Percentiles rank a stretch among this genome's conserved stretches.
phyloP scores from a whole-genome alignment of 2,797 vertebrate genomes.

The Varecia variegata region DNA sequence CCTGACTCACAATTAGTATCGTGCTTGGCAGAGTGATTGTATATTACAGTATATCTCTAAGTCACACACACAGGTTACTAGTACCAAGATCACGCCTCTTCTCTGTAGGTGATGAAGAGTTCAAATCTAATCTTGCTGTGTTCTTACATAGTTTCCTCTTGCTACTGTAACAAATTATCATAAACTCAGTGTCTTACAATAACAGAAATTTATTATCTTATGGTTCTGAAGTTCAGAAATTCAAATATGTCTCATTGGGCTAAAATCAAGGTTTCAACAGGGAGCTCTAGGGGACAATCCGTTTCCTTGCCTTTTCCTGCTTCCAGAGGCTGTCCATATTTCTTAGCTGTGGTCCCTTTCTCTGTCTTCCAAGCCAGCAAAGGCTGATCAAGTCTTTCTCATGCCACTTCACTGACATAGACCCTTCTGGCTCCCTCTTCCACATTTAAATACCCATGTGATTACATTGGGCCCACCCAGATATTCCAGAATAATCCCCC shows the following conservation, averaged over 20 bases:
- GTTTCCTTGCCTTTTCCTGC: background rate
- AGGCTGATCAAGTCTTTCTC: background rate
- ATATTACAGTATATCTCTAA: background rate
- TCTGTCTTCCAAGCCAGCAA: background rate
- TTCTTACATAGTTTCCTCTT: background rate
- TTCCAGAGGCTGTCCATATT: background rate
- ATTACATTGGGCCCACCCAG: background rate
- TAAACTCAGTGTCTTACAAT: background rate
- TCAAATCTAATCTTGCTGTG: background rate
- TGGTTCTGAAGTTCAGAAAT: background rate
- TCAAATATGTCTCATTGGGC: background rate
- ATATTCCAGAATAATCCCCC: background rate
- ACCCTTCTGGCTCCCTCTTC: background rate
- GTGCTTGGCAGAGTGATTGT: background rate
- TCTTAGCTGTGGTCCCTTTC: background rate
- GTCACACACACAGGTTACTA: background rate
- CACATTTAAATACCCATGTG: background rate
- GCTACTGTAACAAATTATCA: background rate
- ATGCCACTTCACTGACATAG: background rate
- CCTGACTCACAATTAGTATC: background rate
- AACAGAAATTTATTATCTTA: background rate
- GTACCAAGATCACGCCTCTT: background rate
- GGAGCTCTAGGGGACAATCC: fast-evolving
- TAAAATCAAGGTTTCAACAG: background rate
- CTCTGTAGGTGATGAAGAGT: background rate